Percentiles rank a stretch among this genome's conserved stretches.
Evolutionary conservation across 1,140 invertebrate genomes (phyloP).

Genomic region (Megalopta genalis): DNA sequence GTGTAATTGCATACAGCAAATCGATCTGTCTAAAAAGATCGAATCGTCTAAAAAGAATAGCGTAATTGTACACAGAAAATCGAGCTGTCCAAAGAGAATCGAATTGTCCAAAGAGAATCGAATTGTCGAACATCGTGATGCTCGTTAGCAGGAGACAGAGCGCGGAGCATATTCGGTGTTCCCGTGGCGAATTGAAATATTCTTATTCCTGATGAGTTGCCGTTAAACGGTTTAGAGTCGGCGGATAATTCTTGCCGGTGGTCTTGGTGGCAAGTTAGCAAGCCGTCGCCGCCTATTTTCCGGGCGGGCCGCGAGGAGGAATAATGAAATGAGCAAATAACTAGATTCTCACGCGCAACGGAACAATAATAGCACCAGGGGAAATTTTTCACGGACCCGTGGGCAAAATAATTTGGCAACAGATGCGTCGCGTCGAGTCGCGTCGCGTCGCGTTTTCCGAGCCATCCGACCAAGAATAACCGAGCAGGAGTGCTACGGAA

Average conservation of each 20-base stretch:
- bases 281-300: conserved; percentile 54
- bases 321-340: conserved; percentile 76
- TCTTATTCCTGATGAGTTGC: background rate
- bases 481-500: conserved; percentile 59
- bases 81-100: no score
- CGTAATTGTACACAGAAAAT: no score
- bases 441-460: conserved; percentile 76
- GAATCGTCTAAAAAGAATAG: no score
- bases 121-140: no score
- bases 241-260: conserved; percentile 2
- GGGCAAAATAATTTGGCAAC: conserved; percentile 81
- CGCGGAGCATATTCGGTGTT: no score
- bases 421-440: conserved; percentile 76
- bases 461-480: conserved; percentile 78
- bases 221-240: background rate
- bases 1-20: no score
- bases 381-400: conserved; percentile 79
- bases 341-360: conserved; percentile 76
- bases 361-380: conserved; percentile 77
- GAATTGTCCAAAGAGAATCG: no score
- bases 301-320: conserved; percentile 41
- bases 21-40: no score
- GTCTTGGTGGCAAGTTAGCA: conserved; percentile 37
- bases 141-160: no score
- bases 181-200: background rate